Evolutionary conservation across 2,888 invertebrate genomes (phyloP), one percentile per base, ranked within the genome.

Genomic region (Margaritifera margaritifera): DNA sequence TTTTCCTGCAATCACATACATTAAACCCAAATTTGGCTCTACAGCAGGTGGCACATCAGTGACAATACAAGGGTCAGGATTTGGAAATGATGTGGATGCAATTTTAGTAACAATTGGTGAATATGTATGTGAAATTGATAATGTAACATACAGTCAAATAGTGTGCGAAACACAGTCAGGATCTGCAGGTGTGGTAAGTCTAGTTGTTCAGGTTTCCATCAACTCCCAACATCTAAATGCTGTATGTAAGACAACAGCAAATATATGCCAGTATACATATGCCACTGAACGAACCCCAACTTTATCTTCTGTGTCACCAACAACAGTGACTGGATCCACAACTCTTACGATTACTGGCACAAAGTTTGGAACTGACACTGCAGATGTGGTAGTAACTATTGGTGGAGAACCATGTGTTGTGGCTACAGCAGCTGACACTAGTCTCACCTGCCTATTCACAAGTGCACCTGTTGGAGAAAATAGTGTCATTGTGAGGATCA

Each of bases 321-420:
- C 54, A 8, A 51, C 64, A 20, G 72, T 80, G 56, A 64, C 70
- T 60, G 75, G 74, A 27, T 55, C 75, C 24, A 77, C 77, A 19
- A 69, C 71, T 0, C 71, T 84, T 24, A 80, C 71, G 2, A 71
- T 85, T 19, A 68, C 72, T 15, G 84, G 84, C 15, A 69, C 68
- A 4, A 66, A 61, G 4, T 72, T 84, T 55, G 78, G 74, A 8
- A 69, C 65, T 4, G 61, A 66, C 6, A 55, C 64, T 11, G 31
- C 63, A 8, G 72, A 75, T 6, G 68, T 78, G 22, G 64, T 58
- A 6, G 84, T 86, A 1, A 70, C 51, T 6, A 64, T 88, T 27
- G 86, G 84, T 18, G 81, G 79, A 15, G 80, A 75, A 20, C 22
- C 63, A 19, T 87, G 85, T 42, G 58, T 64, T 0, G 74, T 83